A percentile compares a stretch with the other conserved stretches of the same genome.
phyloP scores from a whole-genome alignment of 2,113 vertebrate species.

The Cercopithecus mona region DNA sequence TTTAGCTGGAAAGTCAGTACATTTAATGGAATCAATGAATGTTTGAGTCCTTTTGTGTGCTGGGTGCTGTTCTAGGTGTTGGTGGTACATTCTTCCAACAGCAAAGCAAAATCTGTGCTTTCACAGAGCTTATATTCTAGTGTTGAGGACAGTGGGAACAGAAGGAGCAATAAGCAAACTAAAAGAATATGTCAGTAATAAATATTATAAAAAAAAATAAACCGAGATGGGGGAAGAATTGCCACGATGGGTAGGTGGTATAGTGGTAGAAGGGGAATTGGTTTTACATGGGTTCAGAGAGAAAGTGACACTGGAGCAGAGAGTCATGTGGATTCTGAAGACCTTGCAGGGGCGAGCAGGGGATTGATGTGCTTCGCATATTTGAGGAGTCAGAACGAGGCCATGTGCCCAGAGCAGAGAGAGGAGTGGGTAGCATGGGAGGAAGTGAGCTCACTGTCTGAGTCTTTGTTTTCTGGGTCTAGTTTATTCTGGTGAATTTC shows the following conservation, averaged over 20 bases:
- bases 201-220: not conserved
- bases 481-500: constrained; percentile 14
- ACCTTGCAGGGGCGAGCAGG: not conserved
- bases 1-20: not conserved
- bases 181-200: not conserved
- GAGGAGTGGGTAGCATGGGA: constrained; percentile 16
- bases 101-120: not conserved
- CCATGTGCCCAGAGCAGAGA: constrained; percentile 7
- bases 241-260: not conserved
- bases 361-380: not conserved
- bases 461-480: constrained; percentile 24
- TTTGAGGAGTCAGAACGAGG: not conserved
- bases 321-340: not conserved
- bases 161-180: not conserved
- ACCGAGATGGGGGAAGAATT: not conserved
- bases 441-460: constrained; percentile 61
- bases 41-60: not conserved
- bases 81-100: not conserved
- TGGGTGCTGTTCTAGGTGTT: not conserved
- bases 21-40: not conserved
- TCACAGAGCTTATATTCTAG: not conserved
- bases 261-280: not conserved
- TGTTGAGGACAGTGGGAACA: not conserved
- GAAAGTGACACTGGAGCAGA: not conserved
- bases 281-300: not conserved